A percentile compares a stretch with the other conserved stretches of the same genome.
These are phyloP conservation scores for Microcebus jonahi DNA, from an alignment of 2,113 vertebrate species.

Conservation along the genomic window DNA sequence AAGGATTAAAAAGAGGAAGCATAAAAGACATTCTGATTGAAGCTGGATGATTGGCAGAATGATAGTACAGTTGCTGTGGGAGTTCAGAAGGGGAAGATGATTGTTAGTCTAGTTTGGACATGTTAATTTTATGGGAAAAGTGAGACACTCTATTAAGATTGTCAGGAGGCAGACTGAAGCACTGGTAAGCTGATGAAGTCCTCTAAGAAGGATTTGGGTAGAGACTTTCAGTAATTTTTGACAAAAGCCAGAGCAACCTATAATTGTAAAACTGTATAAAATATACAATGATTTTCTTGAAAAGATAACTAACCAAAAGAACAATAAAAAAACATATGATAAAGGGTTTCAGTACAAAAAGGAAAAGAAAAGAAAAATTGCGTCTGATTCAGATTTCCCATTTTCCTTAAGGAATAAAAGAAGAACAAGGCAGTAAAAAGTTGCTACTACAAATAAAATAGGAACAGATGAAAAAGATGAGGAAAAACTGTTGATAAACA, in stretches of 20 bases:
- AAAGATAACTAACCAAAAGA: neutral
- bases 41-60: slow-evolving; percentile 5
- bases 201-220: neutral
- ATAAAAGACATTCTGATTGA: neutral
- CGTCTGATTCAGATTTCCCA: neutral
- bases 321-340: neutral
- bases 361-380: neutral
- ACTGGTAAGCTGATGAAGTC: neutral
- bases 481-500: slow-evolving; percentile 34
- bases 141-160: neutral
- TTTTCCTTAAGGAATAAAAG: neutral
- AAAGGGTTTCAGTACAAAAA: neutral
- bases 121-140: slow-evolving; percentile 32
- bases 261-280: neutral
- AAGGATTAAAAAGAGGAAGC: neutral
- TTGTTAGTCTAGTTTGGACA: neutral
- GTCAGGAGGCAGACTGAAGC: neutral
- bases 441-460: neutral
- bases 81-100: slow-evolving; percentile 31
- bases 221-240: neutral
- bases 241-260: neutral
- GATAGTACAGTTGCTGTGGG: neutral
- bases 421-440: neutral
- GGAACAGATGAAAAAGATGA: slow-evolving; percentile 27
- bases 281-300: neutral